These are phyloP conservation scores for Muscina levida DNA, from an alignment of 2,888 invertebrate species.

Conservation along the genomic window DNA sequence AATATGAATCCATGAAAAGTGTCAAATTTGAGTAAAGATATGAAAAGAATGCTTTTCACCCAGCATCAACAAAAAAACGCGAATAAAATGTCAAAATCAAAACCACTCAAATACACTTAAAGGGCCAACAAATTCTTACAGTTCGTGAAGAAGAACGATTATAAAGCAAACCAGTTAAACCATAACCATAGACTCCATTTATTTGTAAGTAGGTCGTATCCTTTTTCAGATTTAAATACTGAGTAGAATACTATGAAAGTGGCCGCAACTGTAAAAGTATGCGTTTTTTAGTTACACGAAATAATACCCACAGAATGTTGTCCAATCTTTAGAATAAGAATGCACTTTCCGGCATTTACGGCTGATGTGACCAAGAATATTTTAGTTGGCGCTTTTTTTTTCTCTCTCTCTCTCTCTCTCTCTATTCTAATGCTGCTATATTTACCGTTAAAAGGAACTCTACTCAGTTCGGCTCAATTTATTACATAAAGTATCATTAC, in stretches of 20 bases:
- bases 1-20: constrained; percentile 53
- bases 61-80: constrained; percentile 34
- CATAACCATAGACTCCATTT: constrained; percentile 25
- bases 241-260: no score
- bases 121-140: constrained; percentile 19
- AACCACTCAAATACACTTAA: constrained; percentile 60
- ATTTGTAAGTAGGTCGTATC: background rate
- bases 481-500: constrained; percentile 30
- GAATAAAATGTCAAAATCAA: constrained; percentile 49
- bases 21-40: constrained; percentile 20
- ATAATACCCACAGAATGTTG: constrained; percentile 72
- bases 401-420: background rate
- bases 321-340: constrained; percentile 74
- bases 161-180: constrained; percentile 49
- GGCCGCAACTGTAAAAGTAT: no score
- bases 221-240: no score
- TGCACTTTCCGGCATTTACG: constrained; percentile 72
- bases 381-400: constrained; percentile 28
- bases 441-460: background rate
- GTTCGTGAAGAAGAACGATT: no score
- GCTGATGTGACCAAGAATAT: constrained; percentile 57
- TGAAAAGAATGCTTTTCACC: constrained; percentile 5
- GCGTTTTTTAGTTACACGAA: constrained; percentile 16
- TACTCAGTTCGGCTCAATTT: constrained; percentile 16
- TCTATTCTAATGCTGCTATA: background rate